These are phyloP conservation scores for Xiphias gladius DNA, from an alignment of 2,113 vertebrate genomes.

Conservation along the genomic window DNA sequence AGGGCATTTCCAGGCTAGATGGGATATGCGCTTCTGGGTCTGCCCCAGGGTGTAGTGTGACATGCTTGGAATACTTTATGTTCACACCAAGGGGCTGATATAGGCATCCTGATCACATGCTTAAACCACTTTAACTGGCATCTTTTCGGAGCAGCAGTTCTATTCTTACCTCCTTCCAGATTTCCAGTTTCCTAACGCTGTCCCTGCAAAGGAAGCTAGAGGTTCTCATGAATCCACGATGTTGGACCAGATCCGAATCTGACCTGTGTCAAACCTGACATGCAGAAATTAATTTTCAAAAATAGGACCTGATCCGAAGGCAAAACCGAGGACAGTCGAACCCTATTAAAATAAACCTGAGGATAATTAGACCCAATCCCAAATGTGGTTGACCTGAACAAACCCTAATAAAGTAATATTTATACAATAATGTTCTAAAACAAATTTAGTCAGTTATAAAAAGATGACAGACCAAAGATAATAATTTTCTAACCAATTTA, in stretches of 20 bases:
- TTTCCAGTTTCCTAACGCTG: background rate
- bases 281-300: too few relatives aligned
- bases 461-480: too few relatives aligned
- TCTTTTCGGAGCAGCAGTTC: background rate
- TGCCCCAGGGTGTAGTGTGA: background rate
- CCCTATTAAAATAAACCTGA: too few relatives aligned
- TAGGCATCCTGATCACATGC: background rate
- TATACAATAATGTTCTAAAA: too few relatives aligned
- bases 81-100: background rate
- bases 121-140: background rate
- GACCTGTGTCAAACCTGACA: background rate
- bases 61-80: background rate
- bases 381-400: too few relatives aligned
- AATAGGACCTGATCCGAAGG: too few relatives aligned
- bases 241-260: background rate
- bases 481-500: too few relatives aligned
- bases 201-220: background rate
- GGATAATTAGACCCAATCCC: too few relatives aligned
- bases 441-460: too few relatives aligned
- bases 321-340: too few relatives aligned
- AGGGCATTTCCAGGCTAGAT: conserved; percentile 1
- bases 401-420: too few relatives aligned
- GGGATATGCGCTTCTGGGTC: background rate
- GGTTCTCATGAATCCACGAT: background rate
- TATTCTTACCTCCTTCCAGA: background rate